A percentile compares a stretch with the other conserved stretches of the same genome.
These are phyloP conservation scores for Ophonus ardosiacus DNA, from an alignment of 2,888 invertebrate genomes.

Conservation along the genomic window DNA sequence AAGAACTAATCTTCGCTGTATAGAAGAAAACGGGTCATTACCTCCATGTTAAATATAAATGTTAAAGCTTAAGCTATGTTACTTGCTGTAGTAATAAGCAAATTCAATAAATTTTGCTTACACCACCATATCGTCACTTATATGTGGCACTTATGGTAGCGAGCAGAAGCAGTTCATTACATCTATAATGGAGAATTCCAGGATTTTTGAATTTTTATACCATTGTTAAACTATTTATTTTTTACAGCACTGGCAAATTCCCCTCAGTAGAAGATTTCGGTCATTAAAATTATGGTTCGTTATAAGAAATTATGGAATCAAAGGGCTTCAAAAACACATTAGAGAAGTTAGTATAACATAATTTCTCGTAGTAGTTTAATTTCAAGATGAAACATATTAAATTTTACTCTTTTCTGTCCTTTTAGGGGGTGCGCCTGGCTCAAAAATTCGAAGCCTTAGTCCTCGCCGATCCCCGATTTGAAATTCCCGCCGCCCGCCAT, in stretches of 20 bases:
- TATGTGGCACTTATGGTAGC: no score
- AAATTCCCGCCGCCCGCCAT: constrained; percentile 91
- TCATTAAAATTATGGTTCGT: constrained; percentile 98
- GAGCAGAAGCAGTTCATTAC: no score
- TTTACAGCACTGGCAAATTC: constrained; percentile 97
- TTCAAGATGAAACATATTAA: not conserved
- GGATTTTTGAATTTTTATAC: no score
- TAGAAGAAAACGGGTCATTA: no score
- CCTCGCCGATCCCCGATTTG: constrained; percentile 89
- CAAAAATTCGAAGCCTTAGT: constrained; percentile 94
- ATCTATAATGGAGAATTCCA: no score
- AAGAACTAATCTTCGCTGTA: no score
- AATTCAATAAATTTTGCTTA: no score
- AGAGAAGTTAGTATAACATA: constrained; percentile 78
- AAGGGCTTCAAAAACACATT: constrained; percentile 94
- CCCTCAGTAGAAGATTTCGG: constrained; percentile 94
- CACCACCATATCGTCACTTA: no score
- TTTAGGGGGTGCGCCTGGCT: constrained; percentile 89
- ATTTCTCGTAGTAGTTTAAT: not conserved
- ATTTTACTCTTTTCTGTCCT: not conserved
- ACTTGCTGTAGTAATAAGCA: no score
- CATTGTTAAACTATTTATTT: not conserved
- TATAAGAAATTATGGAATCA: constrained; percentile 93
- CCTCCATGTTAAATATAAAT: no score
- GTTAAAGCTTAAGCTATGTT: no score